phyloP scores from a whole-genome alignment of 35 echinoderm and acorn worm genomes.

The Diadema setosum region DNA sequence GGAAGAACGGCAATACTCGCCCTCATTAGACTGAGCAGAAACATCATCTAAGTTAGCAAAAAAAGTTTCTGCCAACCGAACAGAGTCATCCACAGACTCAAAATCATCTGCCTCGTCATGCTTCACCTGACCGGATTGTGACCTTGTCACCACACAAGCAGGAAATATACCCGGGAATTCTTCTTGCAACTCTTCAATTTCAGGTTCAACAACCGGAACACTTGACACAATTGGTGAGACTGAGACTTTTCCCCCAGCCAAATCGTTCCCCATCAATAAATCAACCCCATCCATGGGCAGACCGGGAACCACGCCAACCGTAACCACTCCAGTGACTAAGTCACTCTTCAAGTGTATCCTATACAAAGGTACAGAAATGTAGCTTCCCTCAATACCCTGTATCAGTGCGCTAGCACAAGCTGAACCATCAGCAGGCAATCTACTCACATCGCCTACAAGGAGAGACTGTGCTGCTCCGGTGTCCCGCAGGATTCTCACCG shows the following conservation, averaged over 20 bases:
- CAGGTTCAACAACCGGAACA: background rate
- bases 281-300: slow-evolving; percentile 21
- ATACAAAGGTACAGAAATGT: background rate
- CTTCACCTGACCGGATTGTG: background rate
- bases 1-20: background rate
- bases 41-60: background rate
- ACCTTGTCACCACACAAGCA: slow-evolving; percentile 2
- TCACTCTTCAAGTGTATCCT: slow-evolving; percentile 4
- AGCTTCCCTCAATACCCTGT: slow-evolving; percentile 7
- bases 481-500: background rate
- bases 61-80: background rate
- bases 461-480: background rate
- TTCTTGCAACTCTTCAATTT: background rate
- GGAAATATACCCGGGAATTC: slow-evolving; percentile 1
- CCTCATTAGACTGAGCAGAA: background rate
- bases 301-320: background rate
- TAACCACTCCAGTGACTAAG: slow-evolving; percentile 7
- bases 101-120: background rate
- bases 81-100: background rate
- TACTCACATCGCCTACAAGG: background rate
- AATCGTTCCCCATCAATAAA: slow-evolving; percentile 35
- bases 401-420: background rate
- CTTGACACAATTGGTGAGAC: background rate
- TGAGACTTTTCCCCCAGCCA: slow-evolving; percentile 32
- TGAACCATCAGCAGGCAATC: background rate